These are phyloP conservation scores for Zygaena filipendulae DNA, from an alignment of 2,888 invertebrate genomes.

Conservation along the genomic window DNA sequence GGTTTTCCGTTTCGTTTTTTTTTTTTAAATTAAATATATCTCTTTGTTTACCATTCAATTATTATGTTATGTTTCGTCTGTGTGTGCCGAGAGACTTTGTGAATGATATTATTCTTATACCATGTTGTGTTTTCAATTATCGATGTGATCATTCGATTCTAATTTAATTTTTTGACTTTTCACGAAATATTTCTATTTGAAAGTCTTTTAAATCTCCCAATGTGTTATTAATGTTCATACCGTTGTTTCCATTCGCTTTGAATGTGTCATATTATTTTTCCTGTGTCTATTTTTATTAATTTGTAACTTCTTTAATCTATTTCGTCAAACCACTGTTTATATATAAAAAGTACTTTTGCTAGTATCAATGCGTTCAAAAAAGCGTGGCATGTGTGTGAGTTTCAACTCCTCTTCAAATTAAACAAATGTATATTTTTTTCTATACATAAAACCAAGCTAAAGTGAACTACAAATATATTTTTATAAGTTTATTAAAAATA, in stretches of 20 bases:
- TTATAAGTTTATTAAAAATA: too few species aligned
- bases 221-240: too few species aligned
- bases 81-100: conserved; percentile 50
- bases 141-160: conserved; percentile 49
- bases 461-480: too few species aligned
- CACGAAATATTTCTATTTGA: neutral
- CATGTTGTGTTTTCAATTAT: conserved; percentile 38
- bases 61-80: conserved; percentile 56
- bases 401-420: too few species aligned
- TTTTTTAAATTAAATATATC: conserved; percentile 19
- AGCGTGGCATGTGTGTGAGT: conserved; percentile 45
- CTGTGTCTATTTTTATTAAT: too few species aligned
- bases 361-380: too few species aligned
- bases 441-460: too few species aligned
- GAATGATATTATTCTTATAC: conserved; percentile 44
- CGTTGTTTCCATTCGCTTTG: conserved; percentile 54
- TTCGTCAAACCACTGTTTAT: too few species aligned
- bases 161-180: too few species aligned
- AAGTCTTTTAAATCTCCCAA: conserved; percentile 4
- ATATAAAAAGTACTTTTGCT: too few species aligned
- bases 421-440: too few species aligned
- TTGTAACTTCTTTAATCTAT: too few species aligned
- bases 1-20: conserved; percentile 8
- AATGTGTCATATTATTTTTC: conserved; percentile 48
- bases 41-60: conserved; percentile 33